These are phyloP conservation scores for Eudemis profundana DNA, from an alignment of 2,888 invertebrate species.

Conservation along the genomic window DNA sequence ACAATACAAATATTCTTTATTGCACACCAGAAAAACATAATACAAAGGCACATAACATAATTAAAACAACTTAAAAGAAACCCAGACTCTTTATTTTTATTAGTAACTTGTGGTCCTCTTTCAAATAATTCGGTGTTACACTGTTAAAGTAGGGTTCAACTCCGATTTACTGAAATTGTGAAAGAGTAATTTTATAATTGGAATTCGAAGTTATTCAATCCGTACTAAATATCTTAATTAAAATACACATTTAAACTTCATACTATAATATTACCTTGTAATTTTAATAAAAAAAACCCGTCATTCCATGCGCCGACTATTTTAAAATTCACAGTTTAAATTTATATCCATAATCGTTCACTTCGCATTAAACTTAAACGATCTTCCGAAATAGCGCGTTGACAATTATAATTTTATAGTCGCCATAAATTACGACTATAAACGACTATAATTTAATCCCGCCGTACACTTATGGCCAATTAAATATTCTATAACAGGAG, in stretches of 20 bases:
- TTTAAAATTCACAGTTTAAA: slow-evolving; percentile 30
- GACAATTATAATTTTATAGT: slow-evolving; percentile 56
- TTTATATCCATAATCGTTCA: slow-evolving; percentile 41
- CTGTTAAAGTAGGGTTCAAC: too few species aligned
- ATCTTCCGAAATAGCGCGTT: slow-evolving; percentile 49
- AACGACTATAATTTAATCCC: slow-evolving; percentile 41
- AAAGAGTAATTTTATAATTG: background rate
- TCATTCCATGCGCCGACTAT: background rate
- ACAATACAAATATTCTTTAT: too few species aligned
- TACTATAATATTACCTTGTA: background rate
- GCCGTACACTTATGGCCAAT: slow-evolving; percentile 36
- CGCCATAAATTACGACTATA: slow-evolving; percentile 50
- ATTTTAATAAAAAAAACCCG: slow-evolving; percentile 17
- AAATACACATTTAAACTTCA: background rate
- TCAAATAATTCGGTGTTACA: too few species aligned
- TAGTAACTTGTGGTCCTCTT: too few species aligned
- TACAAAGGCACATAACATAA: too few species aligned
- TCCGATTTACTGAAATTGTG: too few species aligned
- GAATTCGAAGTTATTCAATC: background rate
- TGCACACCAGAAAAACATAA: too few species aligned
- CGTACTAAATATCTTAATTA: background rate
- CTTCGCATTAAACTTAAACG: slow-evolving; percentile 46
- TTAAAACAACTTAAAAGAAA: too few species aligned
- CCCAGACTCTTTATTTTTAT: too few species aligned
- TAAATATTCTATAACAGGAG: slow-evolving; percentile 44